Conservation (phyloP, 2,113 vertebrate species). For the Aptenodytes patagonicus region DNA sequence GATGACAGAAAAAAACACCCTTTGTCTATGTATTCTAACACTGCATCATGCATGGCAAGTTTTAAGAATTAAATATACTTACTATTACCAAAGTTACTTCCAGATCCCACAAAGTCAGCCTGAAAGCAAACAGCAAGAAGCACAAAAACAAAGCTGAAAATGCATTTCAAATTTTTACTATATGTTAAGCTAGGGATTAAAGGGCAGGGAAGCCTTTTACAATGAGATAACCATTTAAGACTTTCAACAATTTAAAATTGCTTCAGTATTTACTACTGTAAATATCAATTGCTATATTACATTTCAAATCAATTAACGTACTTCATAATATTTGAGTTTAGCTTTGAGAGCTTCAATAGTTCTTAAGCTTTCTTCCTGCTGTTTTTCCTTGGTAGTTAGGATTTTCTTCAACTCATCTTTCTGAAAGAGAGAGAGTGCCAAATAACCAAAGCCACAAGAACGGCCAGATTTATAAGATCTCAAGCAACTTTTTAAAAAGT, state of each 20-base stretch:
- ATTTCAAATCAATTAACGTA: constrained; percentile 48
- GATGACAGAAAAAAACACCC: accelerated
- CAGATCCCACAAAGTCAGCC: constrained; percentile 64
- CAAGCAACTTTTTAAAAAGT: background rate
- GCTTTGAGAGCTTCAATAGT: constrained; percentile 87
- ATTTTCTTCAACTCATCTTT: constrained; percentile 87
- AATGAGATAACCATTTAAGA: background rate
- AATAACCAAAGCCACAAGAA: background rate
- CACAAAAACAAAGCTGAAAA: background rate
- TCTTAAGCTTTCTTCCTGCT: constrained; percentile 85
- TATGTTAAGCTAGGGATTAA: background rate
- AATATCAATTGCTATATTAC: background rate
- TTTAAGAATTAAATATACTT: constrained; percentile 10
- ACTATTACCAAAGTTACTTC: constrained; percentile 65
- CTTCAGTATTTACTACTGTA: background rate
- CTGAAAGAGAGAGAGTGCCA: constrained; percentile 62
- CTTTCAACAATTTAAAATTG: background rate
- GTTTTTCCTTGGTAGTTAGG: constrained; percentile 81
- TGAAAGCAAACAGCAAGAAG: constrained; percentile 47
- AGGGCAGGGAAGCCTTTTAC: background rate
- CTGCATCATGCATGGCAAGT: background rate
- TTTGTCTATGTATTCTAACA: too few relatives aligned
- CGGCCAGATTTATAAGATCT: background rate
- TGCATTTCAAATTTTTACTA: background rate
- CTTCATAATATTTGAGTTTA: constrained; percentile 87